Conservation (phyloP, 2,113 vertebrate genomes). For the Gallinago paraguaiae region DNA sequence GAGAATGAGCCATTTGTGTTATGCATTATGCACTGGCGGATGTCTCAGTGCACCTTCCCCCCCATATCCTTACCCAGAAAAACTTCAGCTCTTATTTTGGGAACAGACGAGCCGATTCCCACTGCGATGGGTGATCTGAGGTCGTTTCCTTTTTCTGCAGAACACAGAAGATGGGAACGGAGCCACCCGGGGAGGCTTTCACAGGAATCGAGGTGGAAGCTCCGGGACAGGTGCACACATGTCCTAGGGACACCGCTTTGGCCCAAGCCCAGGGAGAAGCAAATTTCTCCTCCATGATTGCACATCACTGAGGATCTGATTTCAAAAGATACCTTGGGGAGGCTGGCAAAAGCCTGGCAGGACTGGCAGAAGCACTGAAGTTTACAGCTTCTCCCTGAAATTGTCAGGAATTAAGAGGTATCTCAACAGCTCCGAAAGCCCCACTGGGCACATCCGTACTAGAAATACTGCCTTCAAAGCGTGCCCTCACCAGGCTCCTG, state of each 20-base stretch:
- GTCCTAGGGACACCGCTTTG: not conserved
- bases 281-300: not conserved
- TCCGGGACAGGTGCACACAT: not conserved
- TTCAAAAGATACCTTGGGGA: not conserved
- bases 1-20: not conserved
- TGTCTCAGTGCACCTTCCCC: not conserved
- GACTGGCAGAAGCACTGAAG: not conserved
- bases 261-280: not conserved
- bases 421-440: not conserved
- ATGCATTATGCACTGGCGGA: not conserved
- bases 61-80: not conserved
- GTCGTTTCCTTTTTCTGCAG: not conserved
- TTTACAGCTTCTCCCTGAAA: not conserved
- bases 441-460: not conserved
- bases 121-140: not conserved
- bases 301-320: accelerated
- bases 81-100: not conserved
- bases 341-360: not conserved
- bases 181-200: not conserved
- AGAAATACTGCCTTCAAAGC: not conserved
- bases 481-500: not conserved
- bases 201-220: not conserved
- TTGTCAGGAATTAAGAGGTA: not conserved
- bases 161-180: not conserved
- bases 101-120: not conserved